phyloP scores from a whole-genome alignment of 35 echinoderm and acorn worm genomes.

The Apostichopus japonicus region DNA sequence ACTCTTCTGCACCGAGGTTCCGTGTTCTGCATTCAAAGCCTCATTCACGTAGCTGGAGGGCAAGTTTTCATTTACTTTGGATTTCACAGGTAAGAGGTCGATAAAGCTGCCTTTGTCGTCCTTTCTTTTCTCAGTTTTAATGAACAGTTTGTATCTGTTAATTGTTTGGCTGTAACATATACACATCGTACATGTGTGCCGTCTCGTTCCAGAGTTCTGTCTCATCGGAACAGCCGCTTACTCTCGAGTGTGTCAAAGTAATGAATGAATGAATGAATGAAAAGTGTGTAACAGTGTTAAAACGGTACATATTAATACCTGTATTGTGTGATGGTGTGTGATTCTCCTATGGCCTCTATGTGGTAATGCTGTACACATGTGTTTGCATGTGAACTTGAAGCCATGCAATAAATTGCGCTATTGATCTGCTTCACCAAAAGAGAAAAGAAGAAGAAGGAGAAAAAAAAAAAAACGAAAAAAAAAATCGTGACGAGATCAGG shows the following conservation, averaged over 20 bases:
- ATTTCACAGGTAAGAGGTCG: neutral
- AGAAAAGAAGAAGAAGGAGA: too few relatives aligned
- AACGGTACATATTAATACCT: neutral
- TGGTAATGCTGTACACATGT: too few relatives aligned
- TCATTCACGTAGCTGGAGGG: neutral
- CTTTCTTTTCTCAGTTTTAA: neutral
- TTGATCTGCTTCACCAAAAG: too few relatives aligned
- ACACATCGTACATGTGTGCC: neutral
- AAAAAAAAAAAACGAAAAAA: too few relatives aligned
- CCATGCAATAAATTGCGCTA: too few relatives aligned
- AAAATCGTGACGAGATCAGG: too few relatives aligned
- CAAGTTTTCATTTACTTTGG: neutral
- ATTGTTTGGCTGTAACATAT: neutral
- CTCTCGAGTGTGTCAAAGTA: neutral
- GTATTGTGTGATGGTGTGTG: too few relatives aligned
- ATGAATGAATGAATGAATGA: neutral
- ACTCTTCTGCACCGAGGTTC: neutral
- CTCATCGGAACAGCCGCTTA: neutral
- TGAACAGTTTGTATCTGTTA: neutral
- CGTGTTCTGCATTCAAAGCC: neutral
- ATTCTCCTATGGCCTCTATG: too few relatives aligned
- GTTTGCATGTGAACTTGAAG: too few relatives aligned
- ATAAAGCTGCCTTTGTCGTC: neutral
- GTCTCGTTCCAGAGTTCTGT: slow-evolving; percentile 13
- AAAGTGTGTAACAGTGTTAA: neutral